Evolutionary conservation across 2,888 invertebrate species (phyloP).

Genomic region (Quadriops clusia): DNA sequence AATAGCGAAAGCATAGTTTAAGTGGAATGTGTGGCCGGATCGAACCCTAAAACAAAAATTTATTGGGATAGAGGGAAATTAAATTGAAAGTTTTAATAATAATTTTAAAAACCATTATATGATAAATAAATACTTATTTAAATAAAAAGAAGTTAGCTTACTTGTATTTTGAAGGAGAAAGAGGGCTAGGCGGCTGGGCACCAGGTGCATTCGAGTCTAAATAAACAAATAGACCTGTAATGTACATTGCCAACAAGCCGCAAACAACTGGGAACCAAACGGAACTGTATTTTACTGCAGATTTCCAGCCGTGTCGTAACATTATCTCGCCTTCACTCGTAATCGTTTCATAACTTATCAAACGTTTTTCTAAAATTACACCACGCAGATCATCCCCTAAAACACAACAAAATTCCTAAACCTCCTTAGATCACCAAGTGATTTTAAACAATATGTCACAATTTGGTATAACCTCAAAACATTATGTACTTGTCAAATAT

Average conservation of each 20-base stretch:
- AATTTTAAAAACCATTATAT: too few relatives aligned
- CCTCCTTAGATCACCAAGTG: background rate
- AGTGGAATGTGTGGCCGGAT: conserved; percentile 34
- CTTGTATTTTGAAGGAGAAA: conserved; percentile 42
- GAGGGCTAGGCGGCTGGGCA: conserved; percentile 45
- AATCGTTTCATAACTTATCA: conserved; percentile 24
- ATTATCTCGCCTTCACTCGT: conserved; percentile 30
- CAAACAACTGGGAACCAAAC: conserved; percentile 34
- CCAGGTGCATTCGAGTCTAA: conserved; percentile 50
- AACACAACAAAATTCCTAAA: conserved; percentile 10
- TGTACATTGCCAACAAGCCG: conserved; percentile 41
- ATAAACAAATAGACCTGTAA: conserved; percentile 48
- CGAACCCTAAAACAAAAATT: conserved; percentile 24
- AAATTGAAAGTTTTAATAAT: too few relatives aligned
- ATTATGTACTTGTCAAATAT: background rate
- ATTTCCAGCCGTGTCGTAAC: conserved; percentile 29
- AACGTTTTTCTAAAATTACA: conserved; percentile 24
- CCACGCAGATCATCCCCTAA: conserved; percentile 22
- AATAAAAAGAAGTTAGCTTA: conserved; percentile 28
- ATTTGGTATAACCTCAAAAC: background rate
- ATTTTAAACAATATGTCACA: conserved; percentile 2
- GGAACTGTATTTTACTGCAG: conserved; percentile 27
- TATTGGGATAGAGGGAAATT: conserved; percentile 1
- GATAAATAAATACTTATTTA: too few relatives aligned
- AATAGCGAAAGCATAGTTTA: conserved; percentile 40